Evolutionary conservation across 2,797 vertebrate genomes (phyloP).

Genomic region (Poecilia velifera): DNA sequence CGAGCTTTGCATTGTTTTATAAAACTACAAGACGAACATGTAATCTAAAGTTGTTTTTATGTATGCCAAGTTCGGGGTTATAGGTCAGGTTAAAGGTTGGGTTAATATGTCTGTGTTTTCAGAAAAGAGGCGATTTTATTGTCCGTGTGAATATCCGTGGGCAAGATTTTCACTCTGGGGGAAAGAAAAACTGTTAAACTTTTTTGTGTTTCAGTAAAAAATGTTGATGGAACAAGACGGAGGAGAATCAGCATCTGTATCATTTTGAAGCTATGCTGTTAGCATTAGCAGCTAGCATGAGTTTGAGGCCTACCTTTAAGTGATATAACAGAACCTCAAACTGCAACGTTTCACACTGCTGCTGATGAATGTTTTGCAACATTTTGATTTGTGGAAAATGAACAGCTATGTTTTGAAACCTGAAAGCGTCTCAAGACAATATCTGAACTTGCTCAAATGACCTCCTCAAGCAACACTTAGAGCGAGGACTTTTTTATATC

Average conservation of each 20-base stretch:
- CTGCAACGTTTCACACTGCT: not conserved
- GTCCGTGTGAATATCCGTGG: not conserved
- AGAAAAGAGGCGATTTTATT: not conserved
- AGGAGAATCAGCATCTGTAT: not conserved
- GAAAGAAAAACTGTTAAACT: not conserved
- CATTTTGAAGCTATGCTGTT: not conserved
- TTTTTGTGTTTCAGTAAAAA: not conserved
- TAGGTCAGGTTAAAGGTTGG: not conserved
- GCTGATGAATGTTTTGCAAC: not conserved
- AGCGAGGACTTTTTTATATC: not conserved
- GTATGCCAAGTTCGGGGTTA: not conserved
- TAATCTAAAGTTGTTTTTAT: not conserved
- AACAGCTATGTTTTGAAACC: not conserved
- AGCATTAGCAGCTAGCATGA: not conserved
- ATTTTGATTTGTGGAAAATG: not conserved
- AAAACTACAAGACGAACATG: too few relatives aligned
- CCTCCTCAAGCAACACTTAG: not conserved
- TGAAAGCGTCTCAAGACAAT: not conserved
- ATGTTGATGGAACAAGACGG: not conserved
- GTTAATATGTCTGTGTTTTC: too few relatives aligned
- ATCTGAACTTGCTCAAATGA: not conserved
- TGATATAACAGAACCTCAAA: not conserved
- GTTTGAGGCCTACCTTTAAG: not conserved
- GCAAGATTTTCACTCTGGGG: not conserved
- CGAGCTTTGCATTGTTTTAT: too few relatives aligned